phyloP scores from a whole-genome alignment of 2,797 vertebrate species.

The Macrochelys suwanniensis region DNA sequence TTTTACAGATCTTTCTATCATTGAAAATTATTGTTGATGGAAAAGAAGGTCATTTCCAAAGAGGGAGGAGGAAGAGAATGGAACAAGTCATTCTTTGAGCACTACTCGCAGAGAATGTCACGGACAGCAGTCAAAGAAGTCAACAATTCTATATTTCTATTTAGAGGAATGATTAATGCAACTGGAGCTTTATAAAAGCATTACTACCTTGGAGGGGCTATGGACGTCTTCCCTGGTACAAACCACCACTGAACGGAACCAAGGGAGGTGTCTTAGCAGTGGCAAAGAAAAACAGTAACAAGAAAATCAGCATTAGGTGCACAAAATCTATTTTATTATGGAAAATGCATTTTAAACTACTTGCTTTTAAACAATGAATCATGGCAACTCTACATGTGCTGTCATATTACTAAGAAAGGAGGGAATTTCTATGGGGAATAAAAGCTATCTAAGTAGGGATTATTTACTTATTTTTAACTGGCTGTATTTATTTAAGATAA shows the following conservation, averaged over 20 bases:
- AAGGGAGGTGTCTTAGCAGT: background rate
- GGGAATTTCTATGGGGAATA: background rate
- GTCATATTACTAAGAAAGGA: background rate
- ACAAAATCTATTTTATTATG: accelerated
- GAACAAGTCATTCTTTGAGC: background rate
- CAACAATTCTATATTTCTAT: background rate
- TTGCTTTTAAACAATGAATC: background rate
- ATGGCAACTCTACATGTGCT: background rate
- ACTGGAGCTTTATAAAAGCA: background rate
- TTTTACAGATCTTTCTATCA: background rate
- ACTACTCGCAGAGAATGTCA: background rate
- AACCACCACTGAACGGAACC: background rate
- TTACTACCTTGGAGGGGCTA: background rate
- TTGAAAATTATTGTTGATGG: slow-evolving; percentile 5
- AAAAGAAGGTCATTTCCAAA: background rate
- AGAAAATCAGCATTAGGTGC: background rate
- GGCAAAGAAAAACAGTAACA: background rate
- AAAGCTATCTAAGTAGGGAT: background rate
- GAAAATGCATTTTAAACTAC: background rate
- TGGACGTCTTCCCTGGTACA: background rate
- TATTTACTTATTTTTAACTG: background rate
- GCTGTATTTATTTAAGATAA: background rate
- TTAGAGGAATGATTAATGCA: background rate
- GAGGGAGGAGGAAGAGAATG: background rate
- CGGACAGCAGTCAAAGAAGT: background rate